These are phyloP conservation scores for Porites divaricata DNA, from an alignment of 92 coral and sea anemone species.

Conservation along the genomic window DNA sequence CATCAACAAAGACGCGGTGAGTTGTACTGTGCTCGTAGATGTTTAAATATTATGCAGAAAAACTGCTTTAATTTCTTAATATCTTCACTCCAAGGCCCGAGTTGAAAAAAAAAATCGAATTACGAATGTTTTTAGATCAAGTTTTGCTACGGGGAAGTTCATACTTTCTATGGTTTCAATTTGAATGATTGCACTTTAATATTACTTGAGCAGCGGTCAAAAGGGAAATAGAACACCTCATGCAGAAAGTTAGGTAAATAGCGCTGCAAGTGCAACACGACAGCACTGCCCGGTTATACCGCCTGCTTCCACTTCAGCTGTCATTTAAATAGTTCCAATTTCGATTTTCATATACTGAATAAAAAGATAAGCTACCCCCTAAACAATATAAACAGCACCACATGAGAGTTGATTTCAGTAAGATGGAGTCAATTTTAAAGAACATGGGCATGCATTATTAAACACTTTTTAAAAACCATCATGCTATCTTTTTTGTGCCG, in stretches of 20 bases:
- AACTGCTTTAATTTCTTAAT: neutral
- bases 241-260: neutral
- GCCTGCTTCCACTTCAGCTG: neutral
- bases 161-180: neutral
- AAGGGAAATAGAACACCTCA: neutral
- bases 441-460: no score
- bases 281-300: no score
- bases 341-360: neutral
- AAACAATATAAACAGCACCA: neutral
- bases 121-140: neutral
- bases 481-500: no score
- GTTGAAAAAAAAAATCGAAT: neutral
- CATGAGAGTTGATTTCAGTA: neutral
- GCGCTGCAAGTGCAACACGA: neutral
- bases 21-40: neutral
- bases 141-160: neutral
- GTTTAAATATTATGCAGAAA: constrained; percentile 4
- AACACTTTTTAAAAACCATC: no score
- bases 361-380: neutral
- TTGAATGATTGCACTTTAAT: neutral
- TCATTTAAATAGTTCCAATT: neutral
- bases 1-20: constrained; percentile 34
- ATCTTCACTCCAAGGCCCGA: neutral
- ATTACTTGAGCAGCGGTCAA: neutral
- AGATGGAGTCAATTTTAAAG: neutral